Percentiles rank a stretch among this genome's conserved stretches.
Evolutionary conservation across 2,888 invertebrate genomes (phyloP).

Genomic region (Dinocampus coccinellae): DNA sequence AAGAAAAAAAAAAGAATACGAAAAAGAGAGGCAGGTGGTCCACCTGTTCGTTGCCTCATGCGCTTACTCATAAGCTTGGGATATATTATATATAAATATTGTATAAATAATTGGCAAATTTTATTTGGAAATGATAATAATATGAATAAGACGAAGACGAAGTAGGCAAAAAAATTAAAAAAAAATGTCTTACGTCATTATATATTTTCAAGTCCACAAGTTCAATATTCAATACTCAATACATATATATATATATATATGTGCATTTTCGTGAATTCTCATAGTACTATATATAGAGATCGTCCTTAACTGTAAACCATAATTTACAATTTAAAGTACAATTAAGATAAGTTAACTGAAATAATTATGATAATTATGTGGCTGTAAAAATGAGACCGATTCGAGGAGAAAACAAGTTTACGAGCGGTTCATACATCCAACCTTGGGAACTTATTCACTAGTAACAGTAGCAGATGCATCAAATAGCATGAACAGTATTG

Average conservation of each 20-base stretch:
- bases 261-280: neutral
- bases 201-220: neutral
- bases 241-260: neutral
- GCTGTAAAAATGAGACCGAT: conserved; percentile 16
- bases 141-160: no score
- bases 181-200: neutral
- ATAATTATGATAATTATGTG: conserved; percentile 18
- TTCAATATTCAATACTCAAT: neutral
- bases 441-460: conserved; percentile 11
- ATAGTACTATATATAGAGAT: neutral
- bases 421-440: conserved; percentile 12
- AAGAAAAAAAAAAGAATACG: no score
- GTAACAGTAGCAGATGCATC: neutral
- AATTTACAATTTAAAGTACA: conserved; percentile 21
- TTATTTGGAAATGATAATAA: no score
- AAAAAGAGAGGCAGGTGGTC: conserved; percentile 27
- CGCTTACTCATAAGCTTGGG: neutral
- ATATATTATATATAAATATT: neutral
- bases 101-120: no score
- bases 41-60: conserved; percentile 24
- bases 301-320: conserved; percentile 18
- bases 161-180: no score
- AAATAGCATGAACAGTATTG: neutral
- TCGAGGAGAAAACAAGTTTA: conserved; percentile 13
- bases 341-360: conserved; percentile 20